Percentiles rank a stretch among this genome's conserved stretches.
phyloP scores from a whole-genome alignment of 1,140 invertebrate species.

The Bombyx mori region ASM3026992v2 NC_085122.1:5394001-5394500 shows the following conservation, averaged over 20 bases:
- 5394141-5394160: too few relatives aligned
- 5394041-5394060: too few relatives aligned
- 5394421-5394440: constrained; percentile 16
- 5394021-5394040: too few relatives aligned
- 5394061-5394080: too few relatives aligned
- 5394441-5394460: constrained; percentile 10
- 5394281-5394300: neutral
- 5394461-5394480: constrained; percentile 3
- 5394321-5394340: neutral
- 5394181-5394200: too few relatives aligned
- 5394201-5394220: neutral
- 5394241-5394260: constrained; percentile 4
- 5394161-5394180: too few relatives aligned
- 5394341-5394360: constrained; percentile 1
- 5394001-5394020: too few relatives aligned
- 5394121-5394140: too few relatives aligned
- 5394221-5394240: constrained; percentile 7
- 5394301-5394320: neutral
- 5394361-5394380: constrained; percentile 16
- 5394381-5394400: constrained; percentile 20
- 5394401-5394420: constrained; percentile 9
- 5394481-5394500: constrained; percentile 4
- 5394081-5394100: too few relatives aligned
- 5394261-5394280: constrained; percentile 3
- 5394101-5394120: too few relatives aligned